Evolutionary conservation across 2,113 vertebrate genomes (phyloP), one percentile per base, ranked within the genome.

Genomic region (Atherinomorus stipes): DNA sequence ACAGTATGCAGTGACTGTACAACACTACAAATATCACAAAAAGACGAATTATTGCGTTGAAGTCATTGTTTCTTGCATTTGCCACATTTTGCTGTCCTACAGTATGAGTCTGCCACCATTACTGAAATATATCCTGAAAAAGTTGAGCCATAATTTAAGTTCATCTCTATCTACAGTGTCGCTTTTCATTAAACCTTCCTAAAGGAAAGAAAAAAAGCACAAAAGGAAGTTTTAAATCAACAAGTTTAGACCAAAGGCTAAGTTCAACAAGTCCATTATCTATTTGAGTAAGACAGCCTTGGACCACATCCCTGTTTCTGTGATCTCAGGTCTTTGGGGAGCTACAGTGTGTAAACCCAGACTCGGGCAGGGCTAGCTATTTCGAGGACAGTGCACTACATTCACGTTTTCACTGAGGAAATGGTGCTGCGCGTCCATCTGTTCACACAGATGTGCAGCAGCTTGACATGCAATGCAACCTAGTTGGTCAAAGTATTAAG

Each of bases 381-480:
- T 85, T 86, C 81, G 83, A 91, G 89, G 83, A 78, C 70, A 59
- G 73, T 21, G 66, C 44, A 21, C 80, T 83, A 69, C 71, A 83
- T 85, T 81, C 80, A 74, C 76, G 64, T 19, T 31, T 57, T 64
- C 21, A 70, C 49, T 15, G 78, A 70, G 31, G 26, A 73, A 62
- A 79, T 25, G 25, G 54, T 76, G 67, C 58, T 42, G 10, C 38
- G 67, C 28, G 78, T 74, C 70, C 83, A 81, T 83, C 74, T 88
- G 88, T 72, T 72, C 15, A 3, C 44, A 57, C 80, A 83, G 76
- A 84, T 89, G 80, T 73, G 65, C 21, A 25, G 31, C 28, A 18
- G n/a, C 22, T 63, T 58, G 61, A 26, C 7, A 4, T 38, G 13
- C 42, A 38, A 45, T 22, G 13, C 25, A 77, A 57, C 83, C 78